These are phyloP conservation scores for Phengaris alcon DNA, from an alignment of 2,888 invertebrate genomes.

Conservation along the genomic window DNA sequence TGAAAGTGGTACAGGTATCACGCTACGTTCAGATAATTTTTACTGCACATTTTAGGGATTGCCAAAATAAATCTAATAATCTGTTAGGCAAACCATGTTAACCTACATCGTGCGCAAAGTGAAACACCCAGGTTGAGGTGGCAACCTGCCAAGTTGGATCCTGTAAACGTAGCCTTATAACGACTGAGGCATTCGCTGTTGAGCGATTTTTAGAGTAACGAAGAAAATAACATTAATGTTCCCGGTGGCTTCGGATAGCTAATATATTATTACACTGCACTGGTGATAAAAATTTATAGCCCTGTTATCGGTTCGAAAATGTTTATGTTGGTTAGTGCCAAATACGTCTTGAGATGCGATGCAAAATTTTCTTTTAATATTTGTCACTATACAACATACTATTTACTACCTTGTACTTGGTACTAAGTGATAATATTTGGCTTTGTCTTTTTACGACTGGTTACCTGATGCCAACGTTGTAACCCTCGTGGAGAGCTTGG, in stretches of 20 bases:
- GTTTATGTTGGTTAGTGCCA: no score
- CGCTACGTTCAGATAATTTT: slow-evolving; percentile 9
- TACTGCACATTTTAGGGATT: slow-evolving; percentile 16
- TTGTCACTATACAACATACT: background rate
- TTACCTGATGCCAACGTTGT: no score
- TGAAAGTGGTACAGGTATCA: background rate
- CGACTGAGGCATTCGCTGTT: slow-evolving; percentile 25
- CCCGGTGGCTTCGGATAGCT: background rate
- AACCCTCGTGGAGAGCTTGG: no score
- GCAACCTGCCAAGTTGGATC: slow-evolving; percentile 27
- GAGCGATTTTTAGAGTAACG: slow-evolving; percentile 29
- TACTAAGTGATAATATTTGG: no score
- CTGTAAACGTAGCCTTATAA: slow-evolving; percentile 28
- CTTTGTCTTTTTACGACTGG: no score
- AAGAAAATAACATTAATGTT: slow-evolving; percentile 23
- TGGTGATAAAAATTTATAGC: slow-evolving; percentile 18
- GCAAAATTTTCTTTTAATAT: background rate
- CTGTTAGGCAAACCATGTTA: slow-evolving; percentile 26
- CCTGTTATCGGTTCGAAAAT: background rate
- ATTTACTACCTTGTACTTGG: no score
- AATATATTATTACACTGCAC: slow-evolving; percentile 14
- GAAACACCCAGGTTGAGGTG: slow-evolving; percentile 27
- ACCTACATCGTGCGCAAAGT: slow-evolving; percentile 28
- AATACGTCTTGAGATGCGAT: no score
- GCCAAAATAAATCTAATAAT: slow-evolving; percentile 30